These are phyloP conservation scores for Xiphophorus maculatus DNA, from an alignment of 2,113 vertebrate genomes.

Conservation along the genomic window DNA sequence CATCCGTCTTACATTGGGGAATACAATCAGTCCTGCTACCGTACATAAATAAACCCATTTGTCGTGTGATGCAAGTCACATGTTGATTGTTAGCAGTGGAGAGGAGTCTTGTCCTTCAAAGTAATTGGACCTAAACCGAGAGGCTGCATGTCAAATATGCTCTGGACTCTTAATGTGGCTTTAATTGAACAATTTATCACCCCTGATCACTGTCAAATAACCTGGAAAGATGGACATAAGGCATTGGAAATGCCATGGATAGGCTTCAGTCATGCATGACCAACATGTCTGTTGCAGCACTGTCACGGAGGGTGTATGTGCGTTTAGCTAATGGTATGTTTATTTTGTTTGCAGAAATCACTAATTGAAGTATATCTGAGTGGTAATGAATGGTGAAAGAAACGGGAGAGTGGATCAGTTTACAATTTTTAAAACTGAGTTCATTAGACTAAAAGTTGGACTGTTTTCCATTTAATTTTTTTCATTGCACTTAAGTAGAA, in stretches of 20 bases:
- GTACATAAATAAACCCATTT: slow-evolving; percentile 68
- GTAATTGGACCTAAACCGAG: slow-evolving; percentile 67
- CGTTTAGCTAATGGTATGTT: slow-evolving; percentile 31
- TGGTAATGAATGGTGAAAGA: slow-evolving; percentile 4
- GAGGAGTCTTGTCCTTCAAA: slow-evolving; percentile 68
- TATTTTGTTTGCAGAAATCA: slow-evolving; percentile 35
- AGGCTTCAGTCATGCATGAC: slow-evolving; percentile 45
- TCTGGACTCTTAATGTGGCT: slow-evolving; percentile 69
- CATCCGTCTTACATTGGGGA: slow-evolving; percentile 51
- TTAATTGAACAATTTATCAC: slow-evolving; percentile 81
- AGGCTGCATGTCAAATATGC: slow-evolving; percentile 52
- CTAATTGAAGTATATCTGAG: slow-evolving; percentile 44
- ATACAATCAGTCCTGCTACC: slow-evolving; percentile 48
- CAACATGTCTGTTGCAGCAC: slow-evolving; percentile 39
- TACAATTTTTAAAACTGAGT: slow-evolving; percentile 64
- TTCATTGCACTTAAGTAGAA: slow-evolving; percentile 52
- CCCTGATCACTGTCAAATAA: slow-evolving; percentile 73
- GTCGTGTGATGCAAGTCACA: slow-evolving; percentile 66
- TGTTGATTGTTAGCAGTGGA: slow-evolving; percentile 66
- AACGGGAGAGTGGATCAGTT: slow-evolving; percentile 26
- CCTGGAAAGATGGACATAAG: slow-evolving; percentile 58
- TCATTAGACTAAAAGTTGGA: slow-evolving; percentile 72
- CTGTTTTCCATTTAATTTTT: slow-evolving; percentile 47
- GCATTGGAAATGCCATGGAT: slow-evolving; percentile 53
- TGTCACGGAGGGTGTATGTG: slow-evolving; percentile 23